Percentiles rank a stretch among this genome's conserved stretches.
phyloP scores from a whole-genome alignment of 1,140 invertebrate species.

The Mesaphorura yosii region DNA sequence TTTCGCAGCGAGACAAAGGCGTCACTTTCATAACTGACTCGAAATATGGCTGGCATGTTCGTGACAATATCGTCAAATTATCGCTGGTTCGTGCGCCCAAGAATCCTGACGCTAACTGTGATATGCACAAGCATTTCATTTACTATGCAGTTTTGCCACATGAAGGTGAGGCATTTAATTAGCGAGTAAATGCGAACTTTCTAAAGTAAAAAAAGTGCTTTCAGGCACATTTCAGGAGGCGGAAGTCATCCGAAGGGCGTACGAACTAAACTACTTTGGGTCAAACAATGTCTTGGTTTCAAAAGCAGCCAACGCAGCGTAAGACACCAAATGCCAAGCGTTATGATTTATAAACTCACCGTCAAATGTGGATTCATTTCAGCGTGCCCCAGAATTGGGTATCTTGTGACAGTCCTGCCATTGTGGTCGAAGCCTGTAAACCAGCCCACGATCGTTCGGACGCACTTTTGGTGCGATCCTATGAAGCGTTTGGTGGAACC shows the following conservation, averaged over 20 bases:
- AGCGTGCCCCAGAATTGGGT: conserved; percentile 18
- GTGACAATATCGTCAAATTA: conserved; percentile 37
- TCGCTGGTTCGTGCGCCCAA: conserved; percentile 43
- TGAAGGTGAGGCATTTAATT: too few species aligned
- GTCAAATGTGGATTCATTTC: too few species aligned
- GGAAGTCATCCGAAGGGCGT: conserved; percentile 19
- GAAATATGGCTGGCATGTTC: conserved; percentile 44
- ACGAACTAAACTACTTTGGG: conserved; percentile 20
- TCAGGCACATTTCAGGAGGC: conserved; percentile 21
- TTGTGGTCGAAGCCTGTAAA: conserved; percentile 39
- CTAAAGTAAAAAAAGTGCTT: too few species aligned
- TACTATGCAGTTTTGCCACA: conserved; percentile 45
- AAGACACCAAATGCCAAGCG: not conserved
- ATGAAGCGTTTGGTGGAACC: conserved; percentile 36
- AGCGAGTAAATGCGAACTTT: too few species aligned
- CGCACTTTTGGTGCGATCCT: conserved; percentile 34
- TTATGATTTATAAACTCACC: not conserved
- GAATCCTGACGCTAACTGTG: conserved; percentile 41
- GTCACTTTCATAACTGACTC: conserved; percentile 44
- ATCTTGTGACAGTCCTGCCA: conserved; percentile 27
- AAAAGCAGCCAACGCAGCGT: not conserved
- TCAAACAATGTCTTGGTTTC: conserved; percentile 21
- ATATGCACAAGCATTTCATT: conserved; percentile 42
- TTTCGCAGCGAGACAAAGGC: conserved; percentile 43
- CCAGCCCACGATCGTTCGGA: conserved; percentile 28